phyloP scores from a whole-genome alignment of 2,797 vertebrate species.

The Pogoniulus pusillus region DNA sequence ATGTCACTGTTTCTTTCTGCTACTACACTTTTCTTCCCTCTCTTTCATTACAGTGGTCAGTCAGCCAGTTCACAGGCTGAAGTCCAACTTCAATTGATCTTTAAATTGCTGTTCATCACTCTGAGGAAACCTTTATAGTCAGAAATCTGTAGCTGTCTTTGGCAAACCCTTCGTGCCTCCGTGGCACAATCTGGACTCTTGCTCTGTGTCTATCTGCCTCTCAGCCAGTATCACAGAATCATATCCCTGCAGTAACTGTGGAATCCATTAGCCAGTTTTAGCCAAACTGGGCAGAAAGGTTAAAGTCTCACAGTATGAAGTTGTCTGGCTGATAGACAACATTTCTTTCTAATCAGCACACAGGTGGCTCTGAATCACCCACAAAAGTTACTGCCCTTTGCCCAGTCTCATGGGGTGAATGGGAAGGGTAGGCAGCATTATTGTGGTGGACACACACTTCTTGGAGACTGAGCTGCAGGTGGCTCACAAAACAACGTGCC shows the following conservation, averaged over 20 bases:
- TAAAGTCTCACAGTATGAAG: not conserved
- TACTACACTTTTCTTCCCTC: not conserved
- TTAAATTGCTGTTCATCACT: not conserved
- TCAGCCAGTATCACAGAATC: not conserved
- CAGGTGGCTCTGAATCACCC: not conserved
- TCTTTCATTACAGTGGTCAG: not conserved
- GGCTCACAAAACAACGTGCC: not conserved
- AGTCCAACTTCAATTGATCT: not conserved
- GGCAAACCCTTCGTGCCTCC: not conserved
- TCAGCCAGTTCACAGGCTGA: not conserved
- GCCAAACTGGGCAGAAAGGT: not conserved
- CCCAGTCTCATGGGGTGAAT: rapidly evolving
- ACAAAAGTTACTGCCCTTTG: not conserved
- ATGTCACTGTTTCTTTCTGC: not conserved
- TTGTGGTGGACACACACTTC: not conserved
- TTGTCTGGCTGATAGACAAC: not conserved
- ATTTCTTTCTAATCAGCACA: not conserved
- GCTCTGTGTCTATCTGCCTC: not conserved
- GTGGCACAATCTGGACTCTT: not conserved
- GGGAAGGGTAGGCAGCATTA: not conserved
- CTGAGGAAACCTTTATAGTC: not conserved
- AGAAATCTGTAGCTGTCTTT: not conserved
- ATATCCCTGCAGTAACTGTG: not conserved
- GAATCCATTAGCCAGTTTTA: not conserved
- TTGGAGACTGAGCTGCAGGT: not conserved